Evolutionary conservation across 2,888 invertebrate species (phyloP).

Genomic region (Pyrocoelia pectoralis): DNA sequence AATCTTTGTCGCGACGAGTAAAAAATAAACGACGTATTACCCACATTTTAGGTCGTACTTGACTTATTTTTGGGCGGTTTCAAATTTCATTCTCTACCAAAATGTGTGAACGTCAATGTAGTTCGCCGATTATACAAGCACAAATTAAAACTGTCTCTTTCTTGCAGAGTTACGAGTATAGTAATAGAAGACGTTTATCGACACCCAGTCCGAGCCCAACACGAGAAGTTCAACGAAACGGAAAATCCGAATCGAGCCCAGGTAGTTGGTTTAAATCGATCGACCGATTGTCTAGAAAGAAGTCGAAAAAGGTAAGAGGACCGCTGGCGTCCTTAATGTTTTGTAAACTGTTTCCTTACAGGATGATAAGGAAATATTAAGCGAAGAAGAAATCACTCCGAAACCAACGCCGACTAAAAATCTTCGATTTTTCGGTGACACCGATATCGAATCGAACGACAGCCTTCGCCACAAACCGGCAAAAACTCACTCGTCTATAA

Average conservation of each 20-base stretch:
- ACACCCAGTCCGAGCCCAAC: conserved; percentile 73
- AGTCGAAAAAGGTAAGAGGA: conserved; percentile 61
- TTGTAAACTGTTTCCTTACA: conserved; percentile 9
- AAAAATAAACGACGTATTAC: background rate
- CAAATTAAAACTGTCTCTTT: conserved; percentile 7
- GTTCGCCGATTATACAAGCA: background rate
- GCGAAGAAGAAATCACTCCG: conserved; percentile 64
- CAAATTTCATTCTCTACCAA: background rate
- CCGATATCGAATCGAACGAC: conserved; percentile 78
- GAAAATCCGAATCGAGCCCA: conserved; percentile 50
- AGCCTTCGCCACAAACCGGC: conserved; percentile 56
- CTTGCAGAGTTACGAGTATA: conserved; percentile 68
- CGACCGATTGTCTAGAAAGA: conserved; percentile 76
- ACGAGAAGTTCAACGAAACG: conserved; percentile 58
- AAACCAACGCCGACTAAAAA: conserved; percentile 69
- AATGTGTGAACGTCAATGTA: background rate
- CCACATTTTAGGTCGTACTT: too few species aligned
- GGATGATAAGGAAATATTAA: conserved; percentile 58
- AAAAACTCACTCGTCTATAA: conserved; percentile 43
- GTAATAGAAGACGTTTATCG: conserved; percentile 76
- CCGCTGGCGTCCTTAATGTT: background rate
- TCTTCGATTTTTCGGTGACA: conserved; percentile 85
- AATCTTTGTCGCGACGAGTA: background rate
- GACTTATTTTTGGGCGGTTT: background rate
- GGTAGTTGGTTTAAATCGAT: conserved; percentile 84